Evolutionary conservation across 1,140 invertebrate species (phyloP).

Genomic region (Eumaeus atala): DNA sequence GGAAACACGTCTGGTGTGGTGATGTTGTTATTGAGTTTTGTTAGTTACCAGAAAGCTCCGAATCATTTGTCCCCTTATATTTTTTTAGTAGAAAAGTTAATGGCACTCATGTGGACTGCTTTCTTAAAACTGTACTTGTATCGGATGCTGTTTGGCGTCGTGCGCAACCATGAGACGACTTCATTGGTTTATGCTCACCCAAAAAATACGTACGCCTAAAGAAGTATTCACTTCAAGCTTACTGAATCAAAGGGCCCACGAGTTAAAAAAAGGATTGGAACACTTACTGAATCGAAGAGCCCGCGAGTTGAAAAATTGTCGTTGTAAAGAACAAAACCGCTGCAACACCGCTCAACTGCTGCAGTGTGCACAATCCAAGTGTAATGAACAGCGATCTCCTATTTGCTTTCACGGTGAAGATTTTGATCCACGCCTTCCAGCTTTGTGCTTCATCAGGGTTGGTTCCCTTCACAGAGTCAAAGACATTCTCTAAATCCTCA

Average conservation of each 20-base stretch:
- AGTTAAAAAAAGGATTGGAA: no score
- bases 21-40: no score
- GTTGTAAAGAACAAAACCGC: conserved; percentile 40
- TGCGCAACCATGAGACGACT: no score
- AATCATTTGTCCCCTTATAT: no score
- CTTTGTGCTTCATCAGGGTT: conserved; percentile 28
- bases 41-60: no score
- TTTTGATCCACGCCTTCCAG: conserved; percentile 40
- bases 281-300: conserved; percentile 34
- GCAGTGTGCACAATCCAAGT: conserved; percentile 33
- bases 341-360: conserved; percentile 36
- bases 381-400: conserved; percentile 40
- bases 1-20: no score
- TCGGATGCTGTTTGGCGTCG: no score
- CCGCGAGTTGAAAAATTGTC: conserved; percentile 37
- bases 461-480: conserved; percentile 33
- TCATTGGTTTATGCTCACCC: not conserved
- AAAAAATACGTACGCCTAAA: not conserved
- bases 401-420: conserved; percentile 44
- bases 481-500: conserved; percentile 35
- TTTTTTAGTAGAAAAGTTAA: no score
- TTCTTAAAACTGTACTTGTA: no score
- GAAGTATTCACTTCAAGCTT: not conserved
- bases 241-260: no score
- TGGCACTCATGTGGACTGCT: no score